These are phyloP conservation scores for Oikopleura dioica DNA, from an alignment of 23 tunicate species.

Conservation along the genomic window DNA sequence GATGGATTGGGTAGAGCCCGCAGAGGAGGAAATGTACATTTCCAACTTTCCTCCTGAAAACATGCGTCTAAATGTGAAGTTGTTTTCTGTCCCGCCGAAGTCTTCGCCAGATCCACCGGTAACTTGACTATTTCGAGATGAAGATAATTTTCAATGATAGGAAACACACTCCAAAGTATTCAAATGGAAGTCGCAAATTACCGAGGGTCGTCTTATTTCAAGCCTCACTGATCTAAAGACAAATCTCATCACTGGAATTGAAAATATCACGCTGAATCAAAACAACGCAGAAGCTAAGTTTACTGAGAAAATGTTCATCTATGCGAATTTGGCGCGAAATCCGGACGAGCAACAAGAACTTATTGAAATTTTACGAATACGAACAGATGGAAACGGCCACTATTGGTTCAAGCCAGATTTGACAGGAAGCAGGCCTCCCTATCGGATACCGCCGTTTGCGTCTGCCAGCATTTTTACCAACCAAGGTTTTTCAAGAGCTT, in stretches of 20 bases:
- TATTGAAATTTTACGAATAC: not conserved
- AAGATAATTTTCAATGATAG: too few species aligned
- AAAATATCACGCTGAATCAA: too few species aligned
- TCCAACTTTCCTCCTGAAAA: conserved; percentile 6
- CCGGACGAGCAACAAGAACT: not conserved
- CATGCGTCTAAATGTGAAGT: not conserved
- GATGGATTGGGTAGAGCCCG: conserved; percentile 4
- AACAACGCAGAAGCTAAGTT: too few species aligned
- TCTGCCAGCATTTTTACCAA: not conserved
- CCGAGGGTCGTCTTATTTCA: too few species aligned
- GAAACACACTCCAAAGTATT: too few species aligned
- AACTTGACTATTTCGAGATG: too few species aligned
- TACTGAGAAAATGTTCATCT: too few species aligned
- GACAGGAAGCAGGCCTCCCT: not conserved
- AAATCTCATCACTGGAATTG: too few species aligned
- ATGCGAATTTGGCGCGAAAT: too few species aligned
- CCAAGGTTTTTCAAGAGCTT: too few species aligned
- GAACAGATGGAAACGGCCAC: conserved; percentile 5
- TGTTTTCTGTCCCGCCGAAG: not conserved
- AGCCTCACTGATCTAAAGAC: too few species aligned
- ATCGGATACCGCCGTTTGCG: not conserved
- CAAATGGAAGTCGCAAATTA: too few species aligned
- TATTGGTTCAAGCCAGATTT: conserved; percentile 7
- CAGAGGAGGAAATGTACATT: conserved; percentile 1
- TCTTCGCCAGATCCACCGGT: not conserved